phyloP scores from a whole-genome alignment of 2,113 vertebrate genomes.

The Oenanthe oenanthe region DNA sequence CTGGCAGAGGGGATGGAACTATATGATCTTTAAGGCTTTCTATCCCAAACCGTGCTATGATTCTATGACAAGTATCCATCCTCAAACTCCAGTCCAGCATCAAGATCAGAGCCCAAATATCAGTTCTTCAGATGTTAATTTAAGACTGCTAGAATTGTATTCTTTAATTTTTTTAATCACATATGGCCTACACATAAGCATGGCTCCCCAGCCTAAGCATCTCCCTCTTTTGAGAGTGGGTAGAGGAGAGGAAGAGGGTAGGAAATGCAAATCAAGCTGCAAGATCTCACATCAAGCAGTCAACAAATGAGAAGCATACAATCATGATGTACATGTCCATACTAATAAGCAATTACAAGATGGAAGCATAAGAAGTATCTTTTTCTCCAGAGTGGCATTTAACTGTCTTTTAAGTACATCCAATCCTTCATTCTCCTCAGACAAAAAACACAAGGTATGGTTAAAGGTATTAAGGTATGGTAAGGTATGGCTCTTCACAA shows the following conservation, averaged over 20 bases:
- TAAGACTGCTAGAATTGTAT: neutral
- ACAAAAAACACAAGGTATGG: neutral
- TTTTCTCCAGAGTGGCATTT: neutral
- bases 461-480: neutral
- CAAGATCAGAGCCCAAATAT: neutral
- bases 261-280: neutral
- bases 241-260: neutral
- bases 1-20: neutral
- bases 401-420: neutral
- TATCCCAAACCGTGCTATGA: neutral
- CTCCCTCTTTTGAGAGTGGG: neutral
- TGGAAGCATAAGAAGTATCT: neutral
- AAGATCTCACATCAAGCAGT: neutral
- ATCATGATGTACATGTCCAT: neutral
- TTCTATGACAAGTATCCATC: neutral
- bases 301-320: neutral
- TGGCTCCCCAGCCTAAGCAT: fast-evolving
- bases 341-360: neutral
- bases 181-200: neutral
- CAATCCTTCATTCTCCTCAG: neutral
- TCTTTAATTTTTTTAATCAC: neutral
- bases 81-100: neutral
- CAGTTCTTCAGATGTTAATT: neutral
- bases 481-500: neutral
- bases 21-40: neutral